Evolutionary conservation across 2,888 invertebrate species (phyloP).

Genomic region (Melinaea menophilus): DNA sequence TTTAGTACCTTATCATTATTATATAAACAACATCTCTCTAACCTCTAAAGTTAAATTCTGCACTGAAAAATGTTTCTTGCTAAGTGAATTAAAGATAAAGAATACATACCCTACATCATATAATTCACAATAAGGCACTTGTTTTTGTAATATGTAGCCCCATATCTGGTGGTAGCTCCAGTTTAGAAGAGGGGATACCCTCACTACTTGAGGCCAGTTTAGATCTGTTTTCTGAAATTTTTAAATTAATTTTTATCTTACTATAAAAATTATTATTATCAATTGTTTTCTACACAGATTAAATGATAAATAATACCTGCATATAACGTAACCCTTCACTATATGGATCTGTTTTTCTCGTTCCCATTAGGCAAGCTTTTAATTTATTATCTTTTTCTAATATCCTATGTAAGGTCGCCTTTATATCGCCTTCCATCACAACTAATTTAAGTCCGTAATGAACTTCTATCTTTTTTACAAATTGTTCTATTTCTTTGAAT

Average conservation of each 20-base stretch:
- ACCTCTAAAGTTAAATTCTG: too few species aligned
- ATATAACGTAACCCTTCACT: conserved; percentile 82
- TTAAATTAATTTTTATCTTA: neutral
- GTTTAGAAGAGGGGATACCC: conserved; percentile 93
- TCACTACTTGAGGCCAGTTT: conserved; percentile 93
- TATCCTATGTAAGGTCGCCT: conserved; percentile 81
- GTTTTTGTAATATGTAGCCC: conserved; percentile 87
- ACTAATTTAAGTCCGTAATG: conserved; percentile 87
- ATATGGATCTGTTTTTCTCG: conserved; percentile 91
- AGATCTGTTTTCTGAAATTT: conserved; percentile 85
- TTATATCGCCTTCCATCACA: conserved; percentile 83
- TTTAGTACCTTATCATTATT: too few species aligned
- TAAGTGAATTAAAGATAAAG: neutral
- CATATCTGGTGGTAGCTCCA: conserved; percentile 96
- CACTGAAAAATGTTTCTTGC: too few species aligned
- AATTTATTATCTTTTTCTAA: conserved; percentile 78
- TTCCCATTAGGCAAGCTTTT: conserved; percentile 95
- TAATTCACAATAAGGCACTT: conserved; percentile 92
- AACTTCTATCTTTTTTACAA: conserved; percentile 83
- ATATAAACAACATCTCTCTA: too few species aligned
- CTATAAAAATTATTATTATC: neutral
- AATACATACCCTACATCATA: conserved; percentile 90
- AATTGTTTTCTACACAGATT: neutral
- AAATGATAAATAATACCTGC: conserved; percentile 74
- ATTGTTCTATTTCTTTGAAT: conserved; percentile 91